phyloP scores from a whole-genome alignment of 1,140 invertebrate species.

The Megathymus violae region DNA sequence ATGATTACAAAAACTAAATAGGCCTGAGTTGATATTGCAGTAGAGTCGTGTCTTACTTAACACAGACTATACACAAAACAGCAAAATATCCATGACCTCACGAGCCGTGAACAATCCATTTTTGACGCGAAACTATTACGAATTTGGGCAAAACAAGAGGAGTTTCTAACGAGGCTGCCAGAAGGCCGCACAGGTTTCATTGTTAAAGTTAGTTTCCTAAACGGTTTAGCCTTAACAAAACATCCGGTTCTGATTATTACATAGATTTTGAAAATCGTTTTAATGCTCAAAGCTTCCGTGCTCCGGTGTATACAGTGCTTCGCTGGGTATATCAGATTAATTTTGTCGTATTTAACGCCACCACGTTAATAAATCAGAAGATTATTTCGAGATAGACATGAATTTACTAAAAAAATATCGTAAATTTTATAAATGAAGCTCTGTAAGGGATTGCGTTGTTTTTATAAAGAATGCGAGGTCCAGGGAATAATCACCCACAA shows the following conservation, averaged over 20 bases:
- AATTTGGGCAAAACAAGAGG: conserved; percentile 29
- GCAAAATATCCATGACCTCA: conserved; percentile 20
- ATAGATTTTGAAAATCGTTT: conserved; percentile 2
- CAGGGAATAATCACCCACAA: no score
- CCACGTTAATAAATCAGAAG: no score
- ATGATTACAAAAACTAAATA: no score
- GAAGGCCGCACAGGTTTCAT: conserved; percentile 9
- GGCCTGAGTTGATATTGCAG: neutral
- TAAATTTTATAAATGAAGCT: no score
- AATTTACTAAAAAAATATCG: no score
- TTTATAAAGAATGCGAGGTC: no score
- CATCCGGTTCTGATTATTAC: conserved; percentile 4
- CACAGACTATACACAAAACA: conserved; percentile 18
- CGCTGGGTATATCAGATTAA: no score
- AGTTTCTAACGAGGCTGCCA: conserved; percentile 12
- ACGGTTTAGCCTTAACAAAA: conserved; percentile 19
- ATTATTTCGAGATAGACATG: no score
- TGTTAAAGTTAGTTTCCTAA: conserved; percentile 13
- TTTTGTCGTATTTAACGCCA: no score
- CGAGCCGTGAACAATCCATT: conserved; percentile 30
- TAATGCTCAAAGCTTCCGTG: no score
- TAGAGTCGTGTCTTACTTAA: neutral
- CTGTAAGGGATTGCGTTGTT: no score
- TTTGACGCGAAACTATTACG: conserved; percentile 28
- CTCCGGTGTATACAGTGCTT: no score